Base-by-base conservation (phyloP, 2,888 invertebrate species). In the Hirtodrosophila cameraria region DNA sequence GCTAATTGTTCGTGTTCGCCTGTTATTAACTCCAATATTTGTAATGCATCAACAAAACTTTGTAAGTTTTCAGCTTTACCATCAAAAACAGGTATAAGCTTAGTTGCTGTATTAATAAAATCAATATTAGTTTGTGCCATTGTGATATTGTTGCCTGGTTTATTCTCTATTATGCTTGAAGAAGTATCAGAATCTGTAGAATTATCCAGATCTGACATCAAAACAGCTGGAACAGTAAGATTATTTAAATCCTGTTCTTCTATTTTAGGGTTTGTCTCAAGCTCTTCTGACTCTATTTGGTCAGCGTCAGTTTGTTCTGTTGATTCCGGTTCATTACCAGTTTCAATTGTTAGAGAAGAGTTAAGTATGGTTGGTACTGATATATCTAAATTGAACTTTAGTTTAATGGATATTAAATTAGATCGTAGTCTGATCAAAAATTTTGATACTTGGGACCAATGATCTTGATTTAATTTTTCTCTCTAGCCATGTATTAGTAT, bases 291-390 rank as follows among this genome's bases (percentile, higher is more conserved):
- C 27, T 53, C 53, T 28, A 39, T 48, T 46, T 9, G 11, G 46
- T 55, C 46, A 27, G 15, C 39, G 2, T 30, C 36, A 12, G 16
- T 18, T 11, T 12, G 15, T 42, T 58, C 42, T 36, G 11, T 38
- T 49, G 57, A 42, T 42, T 59, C 52, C 9, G 52, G 45, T 52
- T 52, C 45, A 18, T 52, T 31, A 52, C 38, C 38, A 58, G 58
- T 45, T 50, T 53, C 38, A 58, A 50, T 3, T 50, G 50, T 11
- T 13, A 45, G 0, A 25, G 35, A 33, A 35, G 28, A 27, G 15
- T 46, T 60, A 9, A 60, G 53, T 8, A 36, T 57, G 2, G 20
- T 46, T 0, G 64, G 60, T 27, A 61, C 28, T 30, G 31, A 45
- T 16, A 59, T 59, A 28, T 59, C 27, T 9, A 49, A 16, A 15